Base-by-base conservation (phyloP, 2,113 vertebrate genomes). In the Craseonycteris thonglongyai region DNA sequence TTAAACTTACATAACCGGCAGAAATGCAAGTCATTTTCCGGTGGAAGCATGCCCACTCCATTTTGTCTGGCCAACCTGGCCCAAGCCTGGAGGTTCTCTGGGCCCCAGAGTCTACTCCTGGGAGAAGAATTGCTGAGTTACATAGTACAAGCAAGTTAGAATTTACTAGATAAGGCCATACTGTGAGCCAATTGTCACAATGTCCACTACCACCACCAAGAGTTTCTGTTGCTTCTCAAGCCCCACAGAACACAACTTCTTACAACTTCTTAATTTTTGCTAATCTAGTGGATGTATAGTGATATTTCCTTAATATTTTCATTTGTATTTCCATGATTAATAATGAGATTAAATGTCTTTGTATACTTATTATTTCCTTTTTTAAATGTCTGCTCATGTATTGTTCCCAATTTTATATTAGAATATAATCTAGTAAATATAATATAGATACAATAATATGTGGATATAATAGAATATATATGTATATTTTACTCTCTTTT, bases 401-500 rank as follows among this genome's bases (percentile, higher is more conserved):
- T 93, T 95, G 82, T 88, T n/a, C 2, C 16, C 45, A 91, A 63
- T 80, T 80, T 88, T 84, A 80, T 74, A 68, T 22, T 87, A 76
- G 38, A 81, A 35, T 49, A 82, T 76, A 95, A 56, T 61, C 30
- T 81, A 91, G 78, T 51, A 56, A 69, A 49, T 90, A 47, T 54
- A 78, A 83, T 33, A 30, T 18, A 86, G 47, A 38, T 84, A 84
- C 11, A 49, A 45, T 38, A 90, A 68, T 61, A 75, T 11, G 58
- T 10, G 65, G 35, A 68, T 38, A 78, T 18, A 75, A 75, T 38
- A 88, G 21, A 59, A 51, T 49, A 69, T 69, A 28, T 79, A 61
- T 26, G 4, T 56, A 40, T 61, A 79, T 51, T 38, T 93, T 61
- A 3, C 63, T 3, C 30, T 89, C 89, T 90, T 45, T 56, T 63